Base-by-base conservation (phyloP, 2,113 vertebrate species). In the rabbit (Oryctolagus cuniculus) region DNA sequence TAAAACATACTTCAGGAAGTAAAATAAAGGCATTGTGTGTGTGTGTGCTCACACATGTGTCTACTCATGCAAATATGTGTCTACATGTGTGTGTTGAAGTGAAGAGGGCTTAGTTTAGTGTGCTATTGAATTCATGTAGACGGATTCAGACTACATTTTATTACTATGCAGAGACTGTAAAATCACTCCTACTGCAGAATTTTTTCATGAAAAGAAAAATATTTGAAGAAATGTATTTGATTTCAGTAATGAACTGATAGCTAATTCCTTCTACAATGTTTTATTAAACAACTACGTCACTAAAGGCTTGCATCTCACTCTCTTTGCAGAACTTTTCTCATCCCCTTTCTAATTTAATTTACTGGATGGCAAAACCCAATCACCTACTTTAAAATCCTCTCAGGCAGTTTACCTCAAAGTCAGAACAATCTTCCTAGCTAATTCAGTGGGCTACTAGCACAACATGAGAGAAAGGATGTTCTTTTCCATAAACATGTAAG, bases 201-300 rank as follows among this genome's bases (percentile, higher is more conserved):
- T 94, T 98, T 95, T 91, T 97, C 98, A 97, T 97, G 89, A 90
- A 95, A 87, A 87, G 77, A 80, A 91, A 87, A 75, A 16, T 74
- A 96, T 93, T 93, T 93, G 92, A 92, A 49, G 44, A 97, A 96
- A 97, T 98, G 96, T 96, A 97, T 98, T 98, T 97, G 89, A 97
- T 98, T 97, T 98, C 96, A 96, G 95, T 95, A 90, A 97, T 97
- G 97, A 96, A 96, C 93, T 97, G 80, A 85, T 81, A 92, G 89
- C 91, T 97, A 97, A 93, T 97, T 98, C 94, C 95, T 92, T 96
- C n/a, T 36, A 95, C 82, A 96, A 89, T 98, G 96, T 97, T 98
- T 98, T 98, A 98, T 98, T 98, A 98, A 98, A 98, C 97, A 98
- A 98, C 97, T 97, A 97, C 95, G 93, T 96, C 96, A 93, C 97